Conservation (phyloP, 1,140 invertebrate species). For the Dolichoris vasculosae region DNA sequence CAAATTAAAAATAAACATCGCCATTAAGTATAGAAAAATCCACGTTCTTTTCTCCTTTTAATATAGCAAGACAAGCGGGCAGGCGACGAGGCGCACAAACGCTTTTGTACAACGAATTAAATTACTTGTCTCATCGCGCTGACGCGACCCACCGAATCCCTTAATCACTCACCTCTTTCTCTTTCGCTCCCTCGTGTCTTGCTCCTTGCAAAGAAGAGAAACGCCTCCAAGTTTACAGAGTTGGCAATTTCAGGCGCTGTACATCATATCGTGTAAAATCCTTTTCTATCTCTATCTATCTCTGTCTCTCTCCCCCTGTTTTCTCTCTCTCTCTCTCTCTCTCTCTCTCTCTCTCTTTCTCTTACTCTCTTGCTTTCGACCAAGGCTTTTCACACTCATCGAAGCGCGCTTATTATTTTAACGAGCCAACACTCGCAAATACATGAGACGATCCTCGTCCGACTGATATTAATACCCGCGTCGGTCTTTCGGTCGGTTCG, state of each 20-base stretch:
- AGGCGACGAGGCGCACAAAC: constrained; percentile 6
- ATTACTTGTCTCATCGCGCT: constrained; percentile 42
- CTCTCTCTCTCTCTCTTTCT: not conserved
- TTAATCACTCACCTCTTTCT: constrained; percentile 48
- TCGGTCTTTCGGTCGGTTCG: not conserved
- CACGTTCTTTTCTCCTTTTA: constrained; percentile 1
- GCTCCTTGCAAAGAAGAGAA: constrained; percentile 25
- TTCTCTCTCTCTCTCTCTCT: not conserved
- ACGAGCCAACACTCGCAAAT: constrained; percentile 52
- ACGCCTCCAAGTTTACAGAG: constrained; percentile 30
- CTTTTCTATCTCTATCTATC: not conserved
- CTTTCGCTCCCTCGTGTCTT: constrained; percentile 25
- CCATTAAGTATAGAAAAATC: constrained; percentile 18
- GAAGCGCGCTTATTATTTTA: constrained; percentile 64
- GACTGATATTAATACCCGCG: constrained; percentile 59
- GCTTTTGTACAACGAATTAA: constrained; percentile 37
- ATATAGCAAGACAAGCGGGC: not conserved
- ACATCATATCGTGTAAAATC: constrained; percentile 13
- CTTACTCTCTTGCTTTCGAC: not conserved
- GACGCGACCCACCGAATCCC: constrained; percentile 46
- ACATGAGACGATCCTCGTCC: constrained; percentile 45
- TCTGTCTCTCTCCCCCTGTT: not conserved
- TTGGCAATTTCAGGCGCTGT: constrained; percentile 31
- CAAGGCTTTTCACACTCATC: constrained; percentile 54
- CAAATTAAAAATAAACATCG: constrained; percentile 44